Percentiles rank a stretch among this genome's conserved stretches.
Conservation (phyloP, 1,140 invertebrate species). For the Drosophila ananassae region DNA sequence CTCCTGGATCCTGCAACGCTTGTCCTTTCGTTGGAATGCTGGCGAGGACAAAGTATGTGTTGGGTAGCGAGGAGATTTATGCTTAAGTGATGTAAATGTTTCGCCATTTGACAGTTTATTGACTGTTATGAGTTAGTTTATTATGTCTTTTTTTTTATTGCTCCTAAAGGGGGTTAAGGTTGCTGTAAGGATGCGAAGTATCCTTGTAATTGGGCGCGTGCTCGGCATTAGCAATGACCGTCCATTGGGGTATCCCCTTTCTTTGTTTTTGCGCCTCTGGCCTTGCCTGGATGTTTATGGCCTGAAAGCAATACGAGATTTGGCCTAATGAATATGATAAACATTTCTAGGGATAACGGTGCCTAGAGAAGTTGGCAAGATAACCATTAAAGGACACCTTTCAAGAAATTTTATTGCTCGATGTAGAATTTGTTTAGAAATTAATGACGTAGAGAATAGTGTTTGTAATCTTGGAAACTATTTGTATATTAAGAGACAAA, state of each 20-base stretch:
- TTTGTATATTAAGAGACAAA: background rate
- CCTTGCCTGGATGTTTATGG: slow-evolving; percentile 26
- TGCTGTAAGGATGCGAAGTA: slow-evolving; percentile 13
- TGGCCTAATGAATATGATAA: slow-evolving; percentile 51
- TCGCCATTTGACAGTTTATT: slow-evolving; percentile 74
- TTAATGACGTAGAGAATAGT: background rate
- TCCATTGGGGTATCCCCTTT: slow-evolving; percentile 1
- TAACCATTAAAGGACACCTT: slow-evolving; percentile 26
- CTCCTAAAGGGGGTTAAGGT: slow-evolving; percentile 15
- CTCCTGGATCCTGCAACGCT: background rate
- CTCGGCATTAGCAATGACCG: slow-evolving; percentile 35
- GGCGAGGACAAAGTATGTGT: slow-evolving; percentile 13
- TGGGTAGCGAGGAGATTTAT: slow-evolving; percentile 57
- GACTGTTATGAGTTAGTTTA: slow-evolving; percentile 77
- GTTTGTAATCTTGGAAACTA: background rate
- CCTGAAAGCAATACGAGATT: slow-evolving; percentile 32
- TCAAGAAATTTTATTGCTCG: background rate
- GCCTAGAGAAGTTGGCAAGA: slow-evolving; percentile 18
- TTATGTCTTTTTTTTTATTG: slow-evolving; percentile 53
- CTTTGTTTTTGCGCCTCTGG: background rate
- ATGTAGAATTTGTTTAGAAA: background rate
- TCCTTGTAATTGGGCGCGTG: slow-evolving; percentile 55
- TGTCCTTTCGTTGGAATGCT: slow-evolving; percentile 6
- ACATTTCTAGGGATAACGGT: slow-evolving; percentile 29
- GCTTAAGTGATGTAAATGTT: slow-evolving; percentile 69